Conservation (phyloP, 2,113 vertebrate genomes). For the Halichoeres trimaculatus region DNA sequence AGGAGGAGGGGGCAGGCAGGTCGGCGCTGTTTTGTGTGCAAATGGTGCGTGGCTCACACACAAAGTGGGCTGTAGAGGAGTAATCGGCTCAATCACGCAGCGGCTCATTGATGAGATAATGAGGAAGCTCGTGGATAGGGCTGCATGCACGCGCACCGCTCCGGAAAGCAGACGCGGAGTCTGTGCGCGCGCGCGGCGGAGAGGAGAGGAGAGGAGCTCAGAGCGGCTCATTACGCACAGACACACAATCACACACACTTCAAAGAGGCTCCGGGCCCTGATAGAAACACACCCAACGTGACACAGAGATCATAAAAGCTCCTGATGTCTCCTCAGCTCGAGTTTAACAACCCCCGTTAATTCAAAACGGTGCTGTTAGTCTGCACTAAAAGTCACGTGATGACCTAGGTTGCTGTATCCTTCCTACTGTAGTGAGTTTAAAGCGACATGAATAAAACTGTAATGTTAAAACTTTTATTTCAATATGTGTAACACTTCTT, state of each 20-base stretch:
- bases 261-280: slow-evolving; percentile 25
- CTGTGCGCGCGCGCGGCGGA: too few species aligned
- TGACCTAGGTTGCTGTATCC: neutral
- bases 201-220: neutral
- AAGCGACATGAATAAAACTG: too few species aligned
- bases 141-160: neutral
- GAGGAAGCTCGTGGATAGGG: neutral
- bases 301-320: neutral
- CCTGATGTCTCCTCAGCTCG: neutral
- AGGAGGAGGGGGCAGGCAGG: neutral
- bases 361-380: neutral
- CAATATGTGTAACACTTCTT: too few species aligned
- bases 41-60: slow-evolving; percentile 1
- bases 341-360: neutral
- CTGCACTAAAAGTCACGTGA: neutral
- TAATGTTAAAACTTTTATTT: too few species aligned
- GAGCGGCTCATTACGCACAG: slow-evolving; percentile 20
- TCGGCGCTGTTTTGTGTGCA: slow-evolving; percentile 35
- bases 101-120: slow-evolving; percentile 26
- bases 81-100: slow-evolving; percentile 16
- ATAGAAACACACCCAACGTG: slow-evolving; percentile 12
- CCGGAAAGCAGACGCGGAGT: neutral
- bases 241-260: slow-evolving; percentile 8
- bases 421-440: too few species aligned
- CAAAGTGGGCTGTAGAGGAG: slow-evolving; percentile 3